Base-by-base conservation (phyloP, 2,888 invertebrate species). In the Chrysotoxum bicinctum region DNA sequence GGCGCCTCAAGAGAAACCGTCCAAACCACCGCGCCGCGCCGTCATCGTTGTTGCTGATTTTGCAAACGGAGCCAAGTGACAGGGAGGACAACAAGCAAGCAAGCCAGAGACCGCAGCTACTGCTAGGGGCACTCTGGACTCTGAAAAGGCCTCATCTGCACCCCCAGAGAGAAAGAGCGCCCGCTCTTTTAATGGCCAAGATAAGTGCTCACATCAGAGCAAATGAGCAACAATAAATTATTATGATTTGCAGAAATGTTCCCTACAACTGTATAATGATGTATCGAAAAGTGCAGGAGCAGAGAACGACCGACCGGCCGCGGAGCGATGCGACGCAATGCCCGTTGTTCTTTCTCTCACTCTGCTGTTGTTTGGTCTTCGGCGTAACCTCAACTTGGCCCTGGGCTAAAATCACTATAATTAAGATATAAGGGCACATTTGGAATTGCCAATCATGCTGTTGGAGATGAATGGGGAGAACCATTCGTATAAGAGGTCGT, bases 381-480 rank as follows among this genome's bases (percentile, higher is more conserved):
- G 62, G 62, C 37, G 21, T 43, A 73, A 73, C 52, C 52, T 60
- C 66, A 35, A 48, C 78, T n/a, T 50, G 56, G 86, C 86, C 78
- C 64, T 70, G 43, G 83, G 87, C 88, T 88, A 89, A 89, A 90
- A 89, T 86, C 89, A 90, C 91, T 90, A 90, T 90, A 91, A 91
- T 91, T 91, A 91, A 91, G 90, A 89, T 89, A 88, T 89, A 89
- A 89, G 90, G 90, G 90, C 88, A 90, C 87, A 87, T 89, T 88
- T 62, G 78, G 87, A 87, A 88, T 88, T 88, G 86, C 88, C 88
- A 88, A 88, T 88, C 88, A 88, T 87, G 87, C 77, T 86, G 86
- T 81, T 81, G 85, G 76, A 81, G 81, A 85, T 77, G 81, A 73
- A 85, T 85, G 84, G 75, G 50, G 70, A 50, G 73, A 62, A 58